These are phyloP conservation scores for Caenorhabditis doughertyi DNA, from an alignment of 2,888 invertebrate species.

Conservation along the genomic window DNA sequence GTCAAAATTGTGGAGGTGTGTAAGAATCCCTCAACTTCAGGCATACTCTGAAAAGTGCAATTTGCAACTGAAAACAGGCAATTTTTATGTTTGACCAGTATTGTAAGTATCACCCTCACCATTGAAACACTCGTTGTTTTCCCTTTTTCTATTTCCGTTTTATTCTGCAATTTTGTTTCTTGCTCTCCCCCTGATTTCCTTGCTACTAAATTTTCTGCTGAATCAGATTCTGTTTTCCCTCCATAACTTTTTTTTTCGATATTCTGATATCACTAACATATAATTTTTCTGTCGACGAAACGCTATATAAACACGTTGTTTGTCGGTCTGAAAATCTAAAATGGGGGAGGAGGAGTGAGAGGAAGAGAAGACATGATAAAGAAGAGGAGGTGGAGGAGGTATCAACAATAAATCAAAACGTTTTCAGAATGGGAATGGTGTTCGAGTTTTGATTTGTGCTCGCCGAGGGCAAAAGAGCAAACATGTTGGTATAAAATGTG, in stretches of 20 bases:
- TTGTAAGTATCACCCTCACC: too few relatives aligned
- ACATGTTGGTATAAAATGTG: too few relatives aligned
- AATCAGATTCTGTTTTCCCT: slow-evolving; percentile 10
- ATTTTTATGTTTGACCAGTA: too few relatives aligned
- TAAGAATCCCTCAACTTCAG: too few relatives aligned
- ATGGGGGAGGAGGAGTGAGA: not conserved
- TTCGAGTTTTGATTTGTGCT: not conserved
- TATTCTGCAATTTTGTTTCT: not conserved
- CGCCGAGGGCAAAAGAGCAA: too few relatives aligned
- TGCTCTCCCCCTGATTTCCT: not conserved
- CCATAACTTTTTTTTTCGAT: not conserved
- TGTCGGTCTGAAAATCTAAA: slow-evolving; percentile 20
- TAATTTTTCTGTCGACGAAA: slow-evolving; percentile 37
- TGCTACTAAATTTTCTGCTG: not conserved
- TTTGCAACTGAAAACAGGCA: too few relatives aligned
- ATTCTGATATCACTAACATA: slow-evolving; percentile 29
- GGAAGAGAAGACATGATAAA: not conserved
- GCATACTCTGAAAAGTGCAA: too few relatives aligned
- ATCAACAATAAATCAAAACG: not conserved
- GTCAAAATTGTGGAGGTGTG: too few relatives aligned
- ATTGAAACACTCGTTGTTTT: too few relatives aligned
- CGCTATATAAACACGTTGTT: slow-evolving; percentile 34
- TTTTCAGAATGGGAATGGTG: not conserved
- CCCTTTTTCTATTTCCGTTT: not conserved
- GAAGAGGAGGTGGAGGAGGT: not conserved